phyloP scores from a whole-genome alignment of 2,888 invertebrate genomes.

The Zootermopsis nevadensis region DNA sequence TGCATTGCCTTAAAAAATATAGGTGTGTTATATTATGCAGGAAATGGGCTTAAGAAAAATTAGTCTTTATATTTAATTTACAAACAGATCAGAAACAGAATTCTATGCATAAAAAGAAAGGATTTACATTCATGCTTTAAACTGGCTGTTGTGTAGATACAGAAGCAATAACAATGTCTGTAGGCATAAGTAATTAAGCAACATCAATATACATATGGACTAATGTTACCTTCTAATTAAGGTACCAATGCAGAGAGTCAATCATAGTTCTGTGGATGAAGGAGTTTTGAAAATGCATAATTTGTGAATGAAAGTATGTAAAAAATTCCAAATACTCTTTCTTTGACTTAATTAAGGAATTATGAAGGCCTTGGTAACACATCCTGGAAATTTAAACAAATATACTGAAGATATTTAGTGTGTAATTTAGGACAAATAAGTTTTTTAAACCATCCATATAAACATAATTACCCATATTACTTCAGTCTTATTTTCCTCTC shows the following conservation, averaged over 20 bases:
- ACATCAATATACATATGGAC: not conserved
- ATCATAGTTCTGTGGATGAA: not conserved
- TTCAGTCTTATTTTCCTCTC: slow-evolving; percentile 5
- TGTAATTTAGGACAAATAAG: not conserved
- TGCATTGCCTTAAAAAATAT: not conserved
- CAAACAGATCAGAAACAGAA: not conserved
- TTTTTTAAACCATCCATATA: not conserved
- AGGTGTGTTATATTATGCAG: not conserved
- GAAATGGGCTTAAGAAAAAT: not conserved
- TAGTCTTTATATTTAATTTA: not conserved
- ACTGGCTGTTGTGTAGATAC: not conserved
- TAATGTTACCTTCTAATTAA: not conserved
- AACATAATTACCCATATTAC: not conserved
- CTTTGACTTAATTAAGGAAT: not conserved
- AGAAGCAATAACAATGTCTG: slow-evolving; percentile 9
- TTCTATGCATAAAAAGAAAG: not conserved
- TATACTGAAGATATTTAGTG: not conserved
- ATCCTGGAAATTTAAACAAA: not conserved
- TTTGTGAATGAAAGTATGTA: not conserved
- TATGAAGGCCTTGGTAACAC: not conserved
- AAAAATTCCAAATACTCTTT: not conserved
- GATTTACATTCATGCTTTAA: not conserved
- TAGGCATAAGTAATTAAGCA: not conserved
- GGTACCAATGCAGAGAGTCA: not conserved
- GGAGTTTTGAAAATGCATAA: not conserved